Evolutionary conservation across 2,113 vertebrate genomes (phyloP).

Genomic region (Aptenodytes patagonicus): DNA sequence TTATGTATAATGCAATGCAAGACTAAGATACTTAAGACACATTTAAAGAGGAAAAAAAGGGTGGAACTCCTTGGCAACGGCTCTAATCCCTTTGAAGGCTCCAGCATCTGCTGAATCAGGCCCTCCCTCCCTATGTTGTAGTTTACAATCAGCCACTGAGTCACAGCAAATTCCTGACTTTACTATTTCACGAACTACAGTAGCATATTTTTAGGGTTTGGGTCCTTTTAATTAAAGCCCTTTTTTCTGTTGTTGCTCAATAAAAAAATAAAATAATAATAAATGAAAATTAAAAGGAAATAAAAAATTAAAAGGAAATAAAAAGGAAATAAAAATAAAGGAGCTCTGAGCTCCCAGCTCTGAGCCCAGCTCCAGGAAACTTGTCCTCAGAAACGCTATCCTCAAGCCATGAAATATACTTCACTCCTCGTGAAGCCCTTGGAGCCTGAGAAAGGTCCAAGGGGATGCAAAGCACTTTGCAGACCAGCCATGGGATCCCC

Average conservation of each 20-base stretch:
- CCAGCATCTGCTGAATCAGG: slow-evolving; percentile 59
- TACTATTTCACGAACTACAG: background rate
- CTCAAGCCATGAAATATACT: background rate
- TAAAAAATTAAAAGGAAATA: background rate
- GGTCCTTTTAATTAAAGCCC: background rate
- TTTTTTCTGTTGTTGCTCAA: background rate
- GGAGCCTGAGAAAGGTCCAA: background rate
- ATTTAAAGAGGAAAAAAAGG: slow-evolving; percentile 16
- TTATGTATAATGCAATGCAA: background rate
- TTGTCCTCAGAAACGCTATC: background rate
- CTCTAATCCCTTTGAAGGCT: slow-evolving; percentile 57
- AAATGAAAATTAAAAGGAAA: background rate
- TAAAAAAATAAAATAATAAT: background rate
- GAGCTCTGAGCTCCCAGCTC: background rate
- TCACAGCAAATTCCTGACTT: slow-evolving; percentile 29
- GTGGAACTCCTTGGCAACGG: slow-evolving; percentile 40
- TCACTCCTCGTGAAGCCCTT: background rate
- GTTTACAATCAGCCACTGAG: slow-evolving; percentile 21
- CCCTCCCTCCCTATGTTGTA: background rate
- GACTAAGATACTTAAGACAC: slow-evolving; percentile 22
- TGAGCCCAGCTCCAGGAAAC: background rate
- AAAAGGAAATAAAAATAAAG: background rate
- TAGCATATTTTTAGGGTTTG: background rate
- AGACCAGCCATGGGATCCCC: background rate
- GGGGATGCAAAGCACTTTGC: background rate